Evolutionary conservation across 2,797 vertebrate genomes (phyloP), one percentile per base, ranked within the genome.

Genomic region (Mus minutoides): DNA sequence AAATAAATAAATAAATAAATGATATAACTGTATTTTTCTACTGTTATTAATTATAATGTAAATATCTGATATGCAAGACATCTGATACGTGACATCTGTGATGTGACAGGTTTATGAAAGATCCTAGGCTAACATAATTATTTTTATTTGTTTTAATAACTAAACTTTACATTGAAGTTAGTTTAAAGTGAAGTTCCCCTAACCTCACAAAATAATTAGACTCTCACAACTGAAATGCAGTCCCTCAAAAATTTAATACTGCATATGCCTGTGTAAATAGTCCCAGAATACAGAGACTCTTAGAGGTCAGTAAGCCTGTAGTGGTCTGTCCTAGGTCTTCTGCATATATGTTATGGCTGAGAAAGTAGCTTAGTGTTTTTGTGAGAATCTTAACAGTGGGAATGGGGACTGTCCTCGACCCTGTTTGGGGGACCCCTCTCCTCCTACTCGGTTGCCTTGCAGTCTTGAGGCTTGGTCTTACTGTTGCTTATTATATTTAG

Each of bases 241-340:
- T 60, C 2, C 67, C 31, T 92, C 92, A 4, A 92, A 92, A 88
- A 62, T 40, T n/a, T 84, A 96, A 92, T 46, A 58, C 31, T 85
- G n/a, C 1, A 56, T 9, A 11, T 78, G 73, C 31, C 52, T 78
- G 3, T 7, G 12, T 76, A 88, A 79, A 76, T 40, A 75, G 7
- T 75, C 69, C 54, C 34, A 89, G 31, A 88, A 2, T 77, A 11
- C 91, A 43, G 14, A 3, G 14, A 46, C 6, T 29, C 43, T 29
- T 43, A 29, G 75, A 37, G n/a, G 14, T 76, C 75, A 76, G 6
- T 26, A 14, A 31, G 43, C 13, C 75, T 76, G 6, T 29, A 26
- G 22, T 6, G 40, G 2, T 76, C 73, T 43, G 40, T 43, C 73
- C 24, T 46, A 49, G 22, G 75, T 76, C 43, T 46, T 76, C 75